Evolutionary conservation across 2,797 vertebrate genomes (phyloP), one percentile per base, ranked within the genome.

Genomic region (Pseudomugil gertrudae): DNA sequence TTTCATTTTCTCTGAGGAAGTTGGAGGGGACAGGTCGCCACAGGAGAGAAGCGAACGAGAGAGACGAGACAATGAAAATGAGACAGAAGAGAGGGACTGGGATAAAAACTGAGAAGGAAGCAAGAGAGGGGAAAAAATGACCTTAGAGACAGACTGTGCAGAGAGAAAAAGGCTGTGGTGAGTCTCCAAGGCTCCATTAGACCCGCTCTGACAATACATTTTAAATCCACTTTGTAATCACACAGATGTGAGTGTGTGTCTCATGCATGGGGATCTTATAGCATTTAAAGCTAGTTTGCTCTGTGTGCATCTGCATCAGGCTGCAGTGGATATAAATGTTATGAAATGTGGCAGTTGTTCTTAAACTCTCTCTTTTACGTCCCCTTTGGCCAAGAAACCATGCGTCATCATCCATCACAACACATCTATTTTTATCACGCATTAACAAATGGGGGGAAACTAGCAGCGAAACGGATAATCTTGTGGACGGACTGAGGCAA

Each of bases 1-100:
- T 72, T 74, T 38, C 14, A 32, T 79, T 73, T 74, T 66, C 65
- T 59, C 10, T 0, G 45, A 66, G 58, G 36, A 72, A 72, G 52
- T 58, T 57, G 24, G 30, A 75, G 51, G 50, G 52, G 67, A 78
- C 73, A 13, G 50, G 62, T 56, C 51, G 24, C 77, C 66, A 63
- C 54, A 5, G 64, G 73, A 79, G 63, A 64, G 35, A 35, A 63
- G 30, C 1, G 55, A 64, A 26, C 0, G 19, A 43, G 52, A 56
- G 57, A 26, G 63, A 74, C 30, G 36, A 69, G 54, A 54, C 26
- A n/a, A 57, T 24, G 36, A 65, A 64, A 74, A 62, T 30, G 55
- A 67, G 27, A 64, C 26, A 2, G 55, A 56, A 51, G 40, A 60
- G 61, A 55, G 27, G 19, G n/a, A 27, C 19, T 1, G 23, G 45